Percentiles rank a stretch among this genome's conserved stretches.
phyloP scores from a whole-genome alignment of 2,888 invertebrate species.

The Iphiclides podalirius region DNA sequence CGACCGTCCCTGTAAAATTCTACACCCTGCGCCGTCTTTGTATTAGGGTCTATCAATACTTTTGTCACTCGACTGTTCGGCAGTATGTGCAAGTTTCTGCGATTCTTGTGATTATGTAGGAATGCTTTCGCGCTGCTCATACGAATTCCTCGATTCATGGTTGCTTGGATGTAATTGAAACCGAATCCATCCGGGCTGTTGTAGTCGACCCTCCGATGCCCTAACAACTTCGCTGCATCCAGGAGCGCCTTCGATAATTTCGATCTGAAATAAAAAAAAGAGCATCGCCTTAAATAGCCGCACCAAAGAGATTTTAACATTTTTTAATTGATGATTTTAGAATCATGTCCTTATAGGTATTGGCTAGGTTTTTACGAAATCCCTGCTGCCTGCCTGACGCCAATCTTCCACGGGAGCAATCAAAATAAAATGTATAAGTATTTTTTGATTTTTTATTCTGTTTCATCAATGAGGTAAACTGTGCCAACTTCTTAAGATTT shows the following conservation, averaged over 20 bases:
- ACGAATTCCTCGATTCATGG: slow-evolving; percentile 71
- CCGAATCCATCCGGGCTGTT: slow-evolving; percentile 84
- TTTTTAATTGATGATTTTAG: too few relatives aligned
- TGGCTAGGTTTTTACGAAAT: too few relatives aligned
- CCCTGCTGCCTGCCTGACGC: too few relatives aligned
- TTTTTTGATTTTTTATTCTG: too few relatives aligned
- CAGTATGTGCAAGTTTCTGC: slow-evolving; percentile 80
- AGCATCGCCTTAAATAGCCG: too few relatives aligned
- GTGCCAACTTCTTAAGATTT: too few relatives aligned
- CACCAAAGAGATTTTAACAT: too few relatives aligned
- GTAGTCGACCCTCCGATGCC: slow-evolving; percentile 84
- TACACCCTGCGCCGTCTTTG: slow-evolving; percentile 63
- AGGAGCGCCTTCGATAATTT: slow-evolving; percentile 83
- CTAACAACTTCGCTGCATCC: slow-evolving; percentile 81
- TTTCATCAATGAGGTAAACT: too few relatives aligned
- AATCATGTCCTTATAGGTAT: too few relatives aligned
- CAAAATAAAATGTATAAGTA: too few relatives aligned
- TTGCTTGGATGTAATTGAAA: slow-evolving; percentile 72
- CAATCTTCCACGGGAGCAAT: too few relatives aligned
- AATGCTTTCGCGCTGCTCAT: slow-evolving; percentile 80
- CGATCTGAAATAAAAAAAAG: slow-evolving; percentile 48
- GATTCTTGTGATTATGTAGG: slow-evolving; percentile 69
- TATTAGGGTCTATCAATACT: slow-evolving; percentile 78
- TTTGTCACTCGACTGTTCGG: slow-evolving; percentile 77
- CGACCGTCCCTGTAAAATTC: slow-evolving; percentile 60